Percentiles rank a stretch among this genome's conserved stretches.
phyloP scores from a whole-genome alignment of 1,140 invertebrate genomes.

The Heliconius hermathena region DNA sequence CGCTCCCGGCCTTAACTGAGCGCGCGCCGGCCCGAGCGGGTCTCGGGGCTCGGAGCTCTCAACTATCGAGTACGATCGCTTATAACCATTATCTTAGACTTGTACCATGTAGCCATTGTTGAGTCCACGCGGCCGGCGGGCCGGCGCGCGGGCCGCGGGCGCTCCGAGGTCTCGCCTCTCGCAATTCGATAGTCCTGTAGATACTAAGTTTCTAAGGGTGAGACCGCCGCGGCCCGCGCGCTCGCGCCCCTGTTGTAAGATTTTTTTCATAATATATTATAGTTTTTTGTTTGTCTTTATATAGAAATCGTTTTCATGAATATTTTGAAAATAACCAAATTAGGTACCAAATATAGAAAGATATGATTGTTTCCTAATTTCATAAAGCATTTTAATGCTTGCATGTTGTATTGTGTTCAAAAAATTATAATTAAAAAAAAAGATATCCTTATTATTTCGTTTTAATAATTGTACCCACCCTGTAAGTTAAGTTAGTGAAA shows the following conservation, averaged over 20 bases:
- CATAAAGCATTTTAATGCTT: constrained; percentile 80
- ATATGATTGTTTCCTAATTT: constrained; percentile 81
- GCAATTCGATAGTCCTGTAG: constrained; percentile 54
- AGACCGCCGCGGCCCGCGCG: constrained; percentile 54
- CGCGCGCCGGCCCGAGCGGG: constrained; percentile 40
- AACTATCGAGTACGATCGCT: constrained; percentile 68
- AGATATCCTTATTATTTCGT: constrained; percentile 65
- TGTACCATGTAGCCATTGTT: constrained; percentile 73
- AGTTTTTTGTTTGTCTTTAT: constrained; percentile 79
- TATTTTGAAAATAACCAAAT: constrained; percentile 80
- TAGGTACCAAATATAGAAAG: constrained; percentile 81
- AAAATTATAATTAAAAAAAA: constrained; percentile 78
- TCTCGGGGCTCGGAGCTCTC: constrained; percentile 46
- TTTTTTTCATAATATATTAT: constrained; percentile 81
- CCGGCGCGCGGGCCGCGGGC: constrained; percentile 34
- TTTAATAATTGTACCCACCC: constrained; percentile 45
- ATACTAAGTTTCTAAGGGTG: constrained; percentile 50
- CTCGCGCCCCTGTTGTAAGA: constrained; percentile 67
- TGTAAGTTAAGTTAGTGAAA: constrained; percentile 36
- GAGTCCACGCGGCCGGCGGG: constrained; percentile 45
- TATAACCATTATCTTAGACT: constrained; percentile 71
- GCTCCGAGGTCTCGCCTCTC: constrained; percentile 28
- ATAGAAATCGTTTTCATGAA: constrained; percentile 75
- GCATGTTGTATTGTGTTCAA: constrained; percentile 83
- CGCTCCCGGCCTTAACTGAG: constrained; percentile 61